Evolutionary conservation across 2,113 vertebrate genomes (phyloP).

Genomic region (Glaucomys volans): DNA sequence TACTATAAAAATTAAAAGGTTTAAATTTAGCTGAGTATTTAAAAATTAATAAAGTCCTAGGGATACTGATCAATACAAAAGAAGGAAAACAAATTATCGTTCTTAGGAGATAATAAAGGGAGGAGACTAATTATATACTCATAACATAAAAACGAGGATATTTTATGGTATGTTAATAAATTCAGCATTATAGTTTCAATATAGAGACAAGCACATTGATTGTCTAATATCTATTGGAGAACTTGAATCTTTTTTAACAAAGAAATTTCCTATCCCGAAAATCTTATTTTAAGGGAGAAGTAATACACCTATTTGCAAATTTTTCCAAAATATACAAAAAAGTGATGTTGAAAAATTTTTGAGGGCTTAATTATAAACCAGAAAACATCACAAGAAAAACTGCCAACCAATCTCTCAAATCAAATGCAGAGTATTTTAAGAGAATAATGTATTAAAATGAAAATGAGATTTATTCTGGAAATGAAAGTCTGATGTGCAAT

Average conservation of each 20-base stretch:
- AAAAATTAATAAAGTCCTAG: not conserved
- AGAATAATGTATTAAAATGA: not conserved
- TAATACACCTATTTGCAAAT: not conserved
- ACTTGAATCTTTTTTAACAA: not conserved
- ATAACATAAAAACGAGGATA: not conserved
- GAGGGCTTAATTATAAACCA: not conserved
- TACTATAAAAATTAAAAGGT: not conserved
- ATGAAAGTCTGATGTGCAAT: not conserved
- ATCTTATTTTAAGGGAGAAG: not conserved
- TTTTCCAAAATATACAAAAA: not conserved
- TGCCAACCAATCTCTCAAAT: not conserved
- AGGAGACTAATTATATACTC: not conserved
- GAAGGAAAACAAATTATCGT: not conserved
- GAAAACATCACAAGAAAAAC: not conserved
- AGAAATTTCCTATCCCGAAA: not conserved
- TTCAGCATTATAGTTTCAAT: not conserved
- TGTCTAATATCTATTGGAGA: not conserved
- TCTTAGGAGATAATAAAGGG: not conserved
- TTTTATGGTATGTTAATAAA: not conserved
- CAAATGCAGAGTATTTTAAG: not conserved
- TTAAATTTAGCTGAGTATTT: not conserved
- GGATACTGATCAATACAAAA: not conserved
- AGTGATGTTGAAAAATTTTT: not conserved
- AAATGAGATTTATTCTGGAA: not conserved
- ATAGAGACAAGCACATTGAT: not conserved